These are phyloP conservation scores for Morelia viridis DNA, from an alignment of 2,797 vertebrate species.

Conservation along the genomic window DNA sequence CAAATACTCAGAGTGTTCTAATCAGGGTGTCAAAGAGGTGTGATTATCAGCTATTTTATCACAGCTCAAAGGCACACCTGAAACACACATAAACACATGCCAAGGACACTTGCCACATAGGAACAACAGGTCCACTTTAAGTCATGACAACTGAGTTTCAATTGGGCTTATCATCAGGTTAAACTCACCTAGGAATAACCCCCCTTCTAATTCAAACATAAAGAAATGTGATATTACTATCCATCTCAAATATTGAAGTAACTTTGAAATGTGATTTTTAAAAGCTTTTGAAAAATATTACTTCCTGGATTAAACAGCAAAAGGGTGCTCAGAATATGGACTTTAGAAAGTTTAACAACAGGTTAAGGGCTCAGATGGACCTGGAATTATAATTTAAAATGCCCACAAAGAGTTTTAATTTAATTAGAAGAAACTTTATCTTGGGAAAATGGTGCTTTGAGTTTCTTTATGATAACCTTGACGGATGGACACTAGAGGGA, in stretches of 20 bases:
- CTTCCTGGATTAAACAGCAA: no score
- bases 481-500: no score
- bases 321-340: no score
- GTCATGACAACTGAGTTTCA: not conserved
- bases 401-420: no score
- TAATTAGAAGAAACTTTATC: no score
- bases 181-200: not conserved
- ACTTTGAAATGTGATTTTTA: not conserved
- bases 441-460: no score
- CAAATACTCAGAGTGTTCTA: not conserved
- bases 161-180: not conserved
- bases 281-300: no score
- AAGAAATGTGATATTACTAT: not conserved
- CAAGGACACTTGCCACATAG: not conserved
- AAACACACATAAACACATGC: not conserved
- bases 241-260: not conserved
- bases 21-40: not conserved
- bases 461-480: no score
- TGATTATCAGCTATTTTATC: not conserved
- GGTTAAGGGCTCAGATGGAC: no score
- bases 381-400: no score
- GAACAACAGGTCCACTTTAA: not conserved
- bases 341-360: no score
- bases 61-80: not conserved
- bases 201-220: not conserved